Evolutionary conservation across 2,797 vertebrate species (phyloP), one percentile per base, ranked within the genome.

Genomic region (Geotrypetes seraphini): DNA sequence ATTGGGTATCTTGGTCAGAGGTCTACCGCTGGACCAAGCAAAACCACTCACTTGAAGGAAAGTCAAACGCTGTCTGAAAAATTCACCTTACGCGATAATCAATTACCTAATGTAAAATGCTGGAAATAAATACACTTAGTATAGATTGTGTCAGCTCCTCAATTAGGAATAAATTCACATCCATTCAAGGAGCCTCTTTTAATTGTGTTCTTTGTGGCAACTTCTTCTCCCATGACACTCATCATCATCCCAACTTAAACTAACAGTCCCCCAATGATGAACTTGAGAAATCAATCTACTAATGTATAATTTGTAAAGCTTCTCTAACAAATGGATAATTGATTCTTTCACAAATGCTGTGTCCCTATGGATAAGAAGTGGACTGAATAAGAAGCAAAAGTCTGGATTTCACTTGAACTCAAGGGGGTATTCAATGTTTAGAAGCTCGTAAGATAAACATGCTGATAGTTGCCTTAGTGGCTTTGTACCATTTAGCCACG

Each of bases 301-400:
- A 82, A 86, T 84, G 78, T 76, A 77, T 84, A 77, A 81, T 83
- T 78, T 78, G 81, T 79, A 81, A 82, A 79, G 64, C 69, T 77
- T 48, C 57, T 71, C 63, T 81, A 83, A 84, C 75, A 83, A 81
- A 85, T 79, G 77, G 77, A 72, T 81, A 84, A 86, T 83, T 83
- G 82, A 85, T 85, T 79, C 66, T 64, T 79, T 75, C 66, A 73
- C 62, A 83, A 83, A 80, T 75, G 72, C 63, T 74, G 62, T 69
- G 73, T 81, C 81, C 78, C 75, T 48, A 43, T 10, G 69, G 78
- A 73, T 63, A 47, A 57, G 36, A 74, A 63, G 66, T 43, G 29
- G 61, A 36, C 63, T 57, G 66, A 72, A 67, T 60, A 69, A 33
- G 59, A 67, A 68, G 63, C 33, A 8, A 28, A 60, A 65, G 58